Evolutionary conservation across 2,797 vertebrate genomes (phyloP), one percentile per base, ranked within the genome.

Genomic region (Propithecus perrieri): DNA sequence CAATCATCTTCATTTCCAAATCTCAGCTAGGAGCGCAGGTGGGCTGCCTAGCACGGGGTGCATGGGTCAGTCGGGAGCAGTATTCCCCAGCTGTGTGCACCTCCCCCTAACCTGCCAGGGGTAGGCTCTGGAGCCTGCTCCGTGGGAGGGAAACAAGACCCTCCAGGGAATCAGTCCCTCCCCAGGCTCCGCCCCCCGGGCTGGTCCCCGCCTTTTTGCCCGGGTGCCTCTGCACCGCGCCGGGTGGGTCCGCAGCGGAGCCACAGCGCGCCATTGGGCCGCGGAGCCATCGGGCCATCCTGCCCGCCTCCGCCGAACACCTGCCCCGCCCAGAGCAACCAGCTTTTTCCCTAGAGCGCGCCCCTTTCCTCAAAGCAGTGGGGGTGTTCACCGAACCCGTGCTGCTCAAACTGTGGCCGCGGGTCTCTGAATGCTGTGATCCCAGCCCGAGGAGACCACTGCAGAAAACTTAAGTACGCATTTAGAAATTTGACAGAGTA

Each of bases 1-100:
- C 14, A 61, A 72, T 81, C 89, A 79, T 63, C 50, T 71, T 74
- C 28, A 17, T 50, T 92, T 93, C 86, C 69, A 83, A 69, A 48
- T 89, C 43, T 61, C 76, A 90, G 57, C 22, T 30, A 28, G 30
- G 59, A 75, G 18, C 38, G 30, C 33, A 6, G 18, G 33, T 22
- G 72, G 15, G 30, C 22, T 24, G 15, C 50, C 55, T 8, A 75
- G 46, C 12, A 22, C 10, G 5, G 41, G 41, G 41, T 43, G 41
- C 41, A 43, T 6, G 41, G 41, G 41, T 43, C 41, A 43, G 41
- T 43, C 41, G 6, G 41, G 41, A 43, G 41, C 41, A 43, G 41
- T 43, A 43, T 7, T 43, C 41, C 41, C 41, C 41, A 43, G 41
- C 55, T 57, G 22, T 24, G 55, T 57, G 55, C 57, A 33, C 33